Evolutionary conservation across 2,888 invertebrate genomes (phyloP).

Genomic region (Cheilosia impressa): DNA sequence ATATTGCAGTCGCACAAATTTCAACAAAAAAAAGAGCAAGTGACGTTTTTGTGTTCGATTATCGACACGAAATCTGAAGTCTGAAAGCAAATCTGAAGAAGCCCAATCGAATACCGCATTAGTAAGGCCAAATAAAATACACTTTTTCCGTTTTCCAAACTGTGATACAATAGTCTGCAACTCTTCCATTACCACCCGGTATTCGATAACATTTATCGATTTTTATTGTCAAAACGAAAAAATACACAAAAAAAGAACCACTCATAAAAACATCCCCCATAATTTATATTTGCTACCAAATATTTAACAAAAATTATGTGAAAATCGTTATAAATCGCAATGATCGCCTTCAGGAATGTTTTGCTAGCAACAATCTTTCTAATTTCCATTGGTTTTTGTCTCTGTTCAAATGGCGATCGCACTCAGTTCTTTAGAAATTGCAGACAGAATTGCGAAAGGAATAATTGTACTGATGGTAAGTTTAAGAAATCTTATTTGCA

Average conservation of each 20-base stretch:
- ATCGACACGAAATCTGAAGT: too few species aligned
- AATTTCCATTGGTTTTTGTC: conserved; percentile 37
- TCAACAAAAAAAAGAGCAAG: too few species aligned
- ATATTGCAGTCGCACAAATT: too few species aligned
- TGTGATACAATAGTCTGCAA: too few species aligned
- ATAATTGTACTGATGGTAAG: conserved; percentile 84
- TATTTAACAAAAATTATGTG: conserved; percentile 15
- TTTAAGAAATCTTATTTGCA: not conserved
- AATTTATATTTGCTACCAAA: not conserved
- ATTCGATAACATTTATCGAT: conserved; percentile 16
- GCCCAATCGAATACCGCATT: too few species aligned
- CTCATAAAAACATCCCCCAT: not conserved
- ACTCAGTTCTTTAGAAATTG: conserved; percentile 85
- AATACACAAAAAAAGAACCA: conserved; percentile 16
- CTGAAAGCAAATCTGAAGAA: too few species aligned
- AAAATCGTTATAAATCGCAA: conserved; percentile 5
- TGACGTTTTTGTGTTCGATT: too few species aligned
- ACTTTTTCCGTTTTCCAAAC: too few species aligned
- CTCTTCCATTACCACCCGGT: not conserved
- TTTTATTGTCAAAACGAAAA: conserved; percentile 32
- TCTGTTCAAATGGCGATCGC: conserved; percentile 84
- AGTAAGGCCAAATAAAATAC: too few species aligned
- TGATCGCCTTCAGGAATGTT: conserved; percentile 35
- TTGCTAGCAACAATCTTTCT: conserved; percentile 51
- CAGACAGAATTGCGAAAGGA: conserved; percentile 83